Evolutionary conservation across 2,797 vertebrate species (phyloP).

Genomic region (Cyclura pinguis): DNA sequence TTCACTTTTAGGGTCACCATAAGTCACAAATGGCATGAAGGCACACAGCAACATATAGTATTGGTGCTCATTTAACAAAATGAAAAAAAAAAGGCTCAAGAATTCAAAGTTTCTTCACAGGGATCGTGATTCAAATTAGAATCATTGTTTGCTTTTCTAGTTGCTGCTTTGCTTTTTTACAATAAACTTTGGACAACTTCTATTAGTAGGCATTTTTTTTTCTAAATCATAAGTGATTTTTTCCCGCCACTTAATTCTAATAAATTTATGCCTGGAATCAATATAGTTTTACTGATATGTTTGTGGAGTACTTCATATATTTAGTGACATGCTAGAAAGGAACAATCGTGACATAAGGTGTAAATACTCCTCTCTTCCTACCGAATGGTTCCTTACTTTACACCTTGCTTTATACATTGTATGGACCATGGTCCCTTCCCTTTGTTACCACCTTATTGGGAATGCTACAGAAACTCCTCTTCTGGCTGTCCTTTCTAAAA

Average conservation of each 20-base stretch:
- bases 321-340: slow-evolving; percentile 7
- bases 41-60: neutral
- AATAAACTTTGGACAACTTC: too few species aligned
- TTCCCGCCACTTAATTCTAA: slow-evolving; percentile 1
- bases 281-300: slow-evolving; percentile 21
- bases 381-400: neutral
- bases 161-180: neutral
- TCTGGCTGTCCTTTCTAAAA: neutral
- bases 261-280: neutral
- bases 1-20: too few species aligned
- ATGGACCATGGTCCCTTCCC: too few species aligned
- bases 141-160: slow-evolving; percentile 1
- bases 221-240: neutral
- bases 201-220: too few species aligned
- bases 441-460: too few species aligned
- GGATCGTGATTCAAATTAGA: neutral
- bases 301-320: neutral
- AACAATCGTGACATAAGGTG: neutral
- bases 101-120: slow-evolving; percentile 8
- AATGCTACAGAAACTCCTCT: too few species aligned
- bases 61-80: neutral
- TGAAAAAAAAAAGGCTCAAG: neutral
- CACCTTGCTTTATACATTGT: too few species aligned
- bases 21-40: too few species aligned
- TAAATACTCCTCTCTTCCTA: neutral